Evolutionary conservation across 2,113 vertebrate species (phyloP), one percentile per base, ranked within the genome.

Genomic region (Spea bombifrons): DNA sequence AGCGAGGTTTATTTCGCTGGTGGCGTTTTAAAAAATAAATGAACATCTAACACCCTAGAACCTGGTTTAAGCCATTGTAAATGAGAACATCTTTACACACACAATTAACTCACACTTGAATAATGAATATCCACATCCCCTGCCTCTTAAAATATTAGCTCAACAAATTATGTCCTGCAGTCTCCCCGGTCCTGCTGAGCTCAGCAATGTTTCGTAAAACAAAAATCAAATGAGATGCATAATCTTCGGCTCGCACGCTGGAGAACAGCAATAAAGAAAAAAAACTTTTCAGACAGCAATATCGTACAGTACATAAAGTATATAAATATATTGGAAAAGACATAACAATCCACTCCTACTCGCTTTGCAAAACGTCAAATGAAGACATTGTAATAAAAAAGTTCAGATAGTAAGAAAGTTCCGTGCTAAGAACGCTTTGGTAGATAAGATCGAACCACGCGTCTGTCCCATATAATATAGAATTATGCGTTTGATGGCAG

Each of bases 31-130:
- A 30, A 17, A 66, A 72, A 78, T 65, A 72, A 66, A 71, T 65
- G 77, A n/a, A 66, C 53, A 68, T 74, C n/a, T 49, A 48, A 68
- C 73, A 61, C 52, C 44, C 5, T 49, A 45, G 78, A 66, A 67
- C 43, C 65, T 68, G 67, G 57, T 73, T 46, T 63, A 66, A 68
- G 50, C 65, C 4, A 15, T 48, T 66, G 12, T 47, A 49, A 80
- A 68, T 63, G 71, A 9, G 71, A 65, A 61, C 53, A 73, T 74
- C 71, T 68, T 66, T 61, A 66, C 78, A 74, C 78, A 74, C 70
- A 57, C 78, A 80, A 80, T 80, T 80, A 80, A 80, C 78, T 80
- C 46, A 47, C 78, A 74, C 71, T 73, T 74, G 78, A 80, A 80
- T 80, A 80, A 80, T 74, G 78, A 73, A 80, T 49, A 59, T 61